phyloP scores from a whole-genome alignment of 2,113 vertebrate species.

The Ceuthmochares aereus region DNA sequence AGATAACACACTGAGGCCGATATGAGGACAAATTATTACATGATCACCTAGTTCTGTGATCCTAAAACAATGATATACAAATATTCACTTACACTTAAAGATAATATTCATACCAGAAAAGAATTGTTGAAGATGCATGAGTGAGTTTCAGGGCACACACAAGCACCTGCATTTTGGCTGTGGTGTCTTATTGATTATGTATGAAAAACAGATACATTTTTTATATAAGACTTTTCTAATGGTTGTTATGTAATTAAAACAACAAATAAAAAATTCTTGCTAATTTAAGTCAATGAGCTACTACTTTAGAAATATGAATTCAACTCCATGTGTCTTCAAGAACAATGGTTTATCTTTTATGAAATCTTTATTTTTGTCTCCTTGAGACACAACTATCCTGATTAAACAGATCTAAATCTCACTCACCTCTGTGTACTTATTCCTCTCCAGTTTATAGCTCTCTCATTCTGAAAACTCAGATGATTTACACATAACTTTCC shows the following conservation, averaged over 20 bases:
- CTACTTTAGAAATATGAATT: not conserved
- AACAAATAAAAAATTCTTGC: not conserved
- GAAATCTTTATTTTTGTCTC: not conserved
- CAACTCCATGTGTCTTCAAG: not conserved
- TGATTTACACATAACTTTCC: not conserved
- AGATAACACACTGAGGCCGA: not conserved
- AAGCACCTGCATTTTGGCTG: not conserved
- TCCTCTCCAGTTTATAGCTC: not conserved
- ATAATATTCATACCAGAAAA: not conserved
- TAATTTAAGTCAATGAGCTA: rapidly evolving
- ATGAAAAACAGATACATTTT: not conserved
- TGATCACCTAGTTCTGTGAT: not conserved
- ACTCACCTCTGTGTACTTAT: rapidly evolving
- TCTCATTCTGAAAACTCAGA: not conserved
- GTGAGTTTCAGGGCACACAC: not conserved
- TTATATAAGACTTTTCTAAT: not conserved
- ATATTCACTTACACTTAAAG: not conserved
- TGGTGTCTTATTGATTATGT: no score
- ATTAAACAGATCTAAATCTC: not conserved
- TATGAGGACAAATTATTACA: not conserved
- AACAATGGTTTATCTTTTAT: not conserved
- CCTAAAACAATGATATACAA: not conserved
- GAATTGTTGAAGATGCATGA: not conserved
- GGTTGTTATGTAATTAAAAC: not conserved
- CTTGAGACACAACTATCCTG: not conserved